Evolutionary conservation across 2,113 vertebrate species (phyloP), one percentile per base, ranked within the genome.

Genomic region (Bubalus kerabau): DNA sequence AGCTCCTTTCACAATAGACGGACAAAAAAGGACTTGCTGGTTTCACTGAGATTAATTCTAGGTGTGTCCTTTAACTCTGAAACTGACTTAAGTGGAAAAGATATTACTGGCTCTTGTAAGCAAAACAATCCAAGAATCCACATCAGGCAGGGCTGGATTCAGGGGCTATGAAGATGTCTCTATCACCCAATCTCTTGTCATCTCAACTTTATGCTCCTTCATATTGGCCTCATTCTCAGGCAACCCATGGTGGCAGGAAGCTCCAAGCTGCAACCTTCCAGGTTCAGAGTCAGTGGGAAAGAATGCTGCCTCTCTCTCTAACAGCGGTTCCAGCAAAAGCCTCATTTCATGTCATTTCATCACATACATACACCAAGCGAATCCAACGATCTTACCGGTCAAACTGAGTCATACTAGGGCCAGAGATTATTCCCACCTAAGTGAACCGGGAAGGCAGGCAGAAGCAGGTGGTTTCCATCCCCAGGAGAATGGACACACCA

Each of bases 1-100:
- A 3, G 5, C 48, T 32, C 48, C 28, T 81, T 32, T 19, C 48
- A 7, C 48, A 52, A 52, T 0, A 52, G 48, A 52, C 0, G 0
- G 28, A 32, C 28, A 4, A 52, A 32, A 80, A 23, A 32, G 15
- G 28, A 12, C 11, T 21, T 52, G 17, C 78, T 52, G 78, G 16
- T 52, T 48, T 50, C 46, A 19, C 5, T 32, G 28, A 21, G 19
- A 50, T 21, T 11, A 17, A 50, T 32, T 19, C 46, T 32, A 19
- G 46, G 48, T 32, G 28, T 4, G 46, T 52, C 28, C 16, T 81
- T 32, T 52, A 80, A 48, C 28, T 21, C 48, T 32, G 28, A 76
- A 43, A 76, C 3, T 32, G 78, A 32, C 16, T 32, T 12, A 52
- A 81, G 78, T 2, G 6, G 32, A 32, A 32, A 52, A 52, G 16